Evolutionary conservation across 2,797 vertebrate genomes (phyloP).

Genomic region (Catamblyrhynchus diadema): DNA sequence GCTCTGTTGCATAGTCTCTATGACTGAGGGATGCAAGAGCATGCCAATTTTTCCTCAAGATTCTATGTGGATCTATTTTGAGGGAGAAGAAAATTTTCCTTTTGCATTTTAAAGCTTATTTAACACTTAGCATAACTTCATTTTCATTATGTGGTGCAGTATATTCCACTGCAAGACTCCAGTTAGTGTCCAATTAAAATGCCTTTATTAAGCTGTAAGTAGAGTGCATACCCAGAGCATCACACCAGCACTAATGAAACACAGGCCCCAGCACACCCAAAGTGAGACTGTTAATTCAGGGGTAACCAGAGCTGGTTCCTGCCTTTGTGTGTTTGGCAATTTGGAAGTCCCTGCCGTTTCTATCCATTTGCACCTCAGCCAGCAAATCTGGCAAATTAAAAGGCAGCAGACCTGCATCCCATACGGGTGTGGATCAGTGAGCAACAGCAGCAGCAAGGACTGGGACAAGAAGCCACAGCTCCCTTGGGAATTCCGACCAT

Average conservation of each 20-base stretch:
- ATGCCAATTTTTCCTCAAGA: neutral
- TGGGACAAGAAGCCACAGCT: rapidly evolving
- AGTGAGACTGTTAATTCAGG: neutral
- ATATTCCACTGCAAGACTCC: neutral
- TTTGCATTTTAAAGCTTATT: conserved; percentile 34
- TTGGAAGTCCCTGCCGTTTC: neutral
- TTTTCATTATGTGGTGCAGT: neutral
- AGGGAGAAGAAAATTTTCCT: neutral
- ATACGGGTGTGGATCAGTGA: rapidly evolving
- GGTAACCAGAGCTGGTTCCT: neutral
- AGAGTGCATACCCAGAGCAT: neutral
- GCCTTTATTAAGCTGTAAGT: neutral
- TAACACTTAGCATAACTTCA: neutral
- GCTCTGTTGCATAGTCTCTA: neutral
- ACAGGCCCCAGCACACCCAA: neutral
- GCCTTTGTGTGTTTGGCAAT: neutral
- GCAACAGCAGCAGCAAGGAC: neutral
- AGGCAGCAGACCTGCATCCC: neutral
- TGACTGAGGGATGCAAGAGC: neutral
- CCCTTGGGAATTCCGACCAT: neutral
- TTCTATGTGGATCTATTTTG: neutral
- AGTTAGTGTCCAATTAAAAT: neutral
- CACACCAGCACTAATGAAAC: neutral
- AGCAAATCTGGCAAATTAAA: neutral
- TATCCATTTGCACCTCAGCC: neutral